A percentile compares a stretch with the other conserved stretches of the same genome.
Conservation (phyloP, 2,113 vertebrate species). For the Odocoileus virginianus region DNA sequence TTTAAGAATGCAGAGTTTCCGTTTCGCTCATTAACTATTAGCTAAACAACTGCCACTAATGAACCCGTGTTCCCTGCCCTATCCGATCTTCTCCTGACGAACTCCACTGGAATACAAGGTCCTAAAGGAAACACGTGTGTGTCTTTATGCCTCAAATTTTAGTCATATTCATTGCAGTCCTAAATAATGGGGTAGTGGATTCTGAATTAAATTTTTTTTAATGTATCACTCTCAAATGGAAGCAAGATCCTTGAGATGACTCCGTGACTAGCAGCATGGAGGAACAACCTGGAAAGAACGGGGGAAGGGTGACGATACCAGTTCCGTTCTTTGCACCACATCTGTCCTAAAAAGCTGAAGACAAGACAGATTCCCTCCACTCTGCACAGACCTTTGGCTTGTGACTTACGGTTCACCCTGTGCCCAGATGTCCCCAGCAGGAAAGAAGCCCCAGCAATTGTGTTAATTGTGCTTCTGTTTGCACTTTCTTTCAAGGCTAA, state of each 20-base stretch:
- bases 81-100: background rate
- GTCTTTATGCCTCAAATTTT: background rate
- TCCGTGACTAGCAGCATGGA: background rate
- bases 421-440: constrained; percentile 25
- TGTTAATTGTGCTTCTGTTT: background rate
- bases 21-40: constrained; percentile 53
- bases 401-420: background rate
- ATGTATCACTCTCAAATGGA: background rate
- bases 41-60: constrained; percentile 39
- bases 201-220: background rate
- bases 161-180: background rate
- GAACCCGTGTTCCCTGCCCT: background rate
- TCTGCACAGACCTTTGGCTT: background rate
- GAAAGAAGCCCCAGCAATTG: background rate
- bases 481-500: constrained; percentile 29
- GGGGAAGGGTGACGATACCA: background rate
- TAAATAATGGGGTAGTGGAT: background rate
- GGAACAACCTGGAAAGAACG: background rate
- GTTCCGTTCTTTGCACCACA: background rate
- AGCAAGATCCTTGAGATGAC: background rate
- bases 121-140: rapidly evolving
- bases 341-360: background rate
- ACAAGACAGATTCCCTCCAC: rapidly evolving
- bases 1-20: constrained; percentile 57
- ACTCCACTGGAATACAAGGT: background rate